These are phyloP conservation scores for Rhabdomys dilectus DNA, from an alignment of 2,113 vertebrate genomes.

Conservation along the genomic window DNA sequence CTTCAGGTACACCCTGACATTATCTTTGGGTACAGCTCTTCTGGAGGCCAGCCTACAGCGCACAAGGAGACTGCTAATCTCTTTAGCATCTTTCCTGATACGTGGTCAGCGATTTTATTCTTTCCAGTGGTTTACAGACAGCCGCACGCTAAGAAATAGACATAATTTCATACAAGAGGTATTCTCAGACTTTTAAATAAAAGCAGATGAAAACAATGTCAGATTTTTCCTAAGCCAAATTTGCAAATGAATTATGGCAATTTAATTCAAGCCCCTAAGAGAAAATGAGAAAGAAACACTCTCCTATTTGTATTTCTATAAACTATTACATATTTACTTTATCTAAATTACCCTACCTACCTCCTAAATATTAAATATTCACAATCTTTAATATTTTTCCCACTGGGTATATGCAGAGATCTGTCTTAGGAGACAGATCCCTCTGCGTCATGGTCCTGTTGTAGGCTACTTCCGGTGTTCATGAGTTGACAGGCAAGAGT, in stretches of 20 bases:
- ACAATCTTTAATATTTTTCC: neutral
- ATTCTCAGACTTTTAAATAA: conserved; percentile 43
- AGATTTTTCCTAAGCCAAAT: conserved; percentile 39
- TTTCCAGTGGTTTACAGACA: conserved; percentile 65
- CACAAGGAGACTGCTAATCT: neutral
- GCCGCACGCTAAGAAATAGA: neutral
- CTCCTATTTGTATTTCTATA: neutral
- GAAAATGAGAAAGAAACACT: conserved; percentile 33
- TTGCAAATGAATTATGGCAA: neutral
- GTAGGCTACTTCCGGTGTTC: neutral
- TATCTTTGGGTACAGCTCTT: neutral
- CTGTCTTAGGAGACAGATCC: neutral
- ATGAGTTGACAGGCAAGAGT: neutral
- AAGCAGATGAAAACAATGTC: conserved; percentile 38
- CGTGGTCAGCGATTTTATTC: conserved; percentile 32
- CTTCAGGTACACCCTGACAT: neutral
- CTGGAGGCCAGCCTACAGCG: neutral
- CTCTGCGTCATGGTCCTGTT: neutral
- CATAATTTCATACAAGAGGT: neutral
- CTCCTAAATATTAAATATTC: conserved; percentile 25
- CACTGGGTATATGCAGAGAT: neutral
- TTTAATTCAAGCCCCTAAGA: conserved; percentile 44
- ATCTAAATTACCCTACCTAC: conserved; percentile 39
- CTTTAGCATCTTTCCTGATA: neutral
- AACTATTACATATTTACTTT: neutral